phyloP scores from a whole-genome alignment of 2,797 vertebrate genomes.

The Phoeniculus purpureus region DNA sequence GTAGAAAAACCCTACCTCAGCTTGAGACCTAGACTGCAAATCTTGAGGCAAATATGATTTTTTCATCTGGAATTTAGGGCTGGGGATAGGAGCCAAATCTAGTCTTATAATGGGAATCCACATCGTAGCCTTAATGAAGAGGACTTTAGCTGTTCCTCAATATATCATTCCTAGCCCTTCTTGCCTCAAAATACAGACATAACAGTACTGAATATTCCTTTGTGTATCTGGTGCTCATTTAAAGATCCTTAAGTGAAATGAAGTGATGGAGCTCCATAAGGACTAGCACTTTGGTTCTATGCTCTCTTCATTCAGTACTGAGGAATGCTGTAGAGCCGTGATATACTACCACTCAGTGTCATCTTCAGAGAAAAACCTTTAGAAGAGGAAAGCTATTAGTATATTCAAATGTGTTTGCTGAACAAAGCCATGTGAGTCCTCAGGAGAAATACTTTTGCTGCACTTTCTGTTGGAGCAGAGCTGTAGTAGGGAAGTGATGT shows the following conservation, averaged over 20 bases:
- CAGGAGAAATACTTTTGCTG: neutral
- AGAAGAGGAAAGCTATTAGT: neutral
- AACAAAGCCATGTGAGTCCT: neutral
- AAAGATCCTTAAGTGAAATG: neutral
- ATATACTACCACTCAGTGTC: neutral
- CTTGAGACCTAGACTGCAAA: slow-evolving; percentile 23
- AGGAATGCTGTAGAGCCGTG: neutral
- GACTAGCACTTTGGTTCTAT: neutral
- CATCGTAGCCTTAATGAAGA: neutral
- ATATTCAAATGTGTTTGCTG: neutral
- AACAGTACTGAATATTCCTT: neutral
- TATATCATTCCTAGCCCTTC: neutral
- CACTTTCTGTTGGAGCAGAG: neutral
- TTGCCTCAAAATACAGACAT: neutral
- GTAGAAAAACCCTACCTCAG: slow-evolving; percentile 11
- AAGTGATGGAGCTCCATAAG: neutral
- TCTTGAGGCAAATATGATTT: slow-evolving; percentile 32
- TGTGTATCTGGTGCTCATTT: neutral
- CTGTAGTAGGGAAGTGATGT: neutral
- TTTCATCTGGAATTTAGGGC: slow-evolving; percentile 21
- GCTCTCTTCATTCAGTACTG: neutral
- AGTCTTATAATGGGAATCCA: neutral
- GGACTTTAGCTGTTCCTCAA: neutral
- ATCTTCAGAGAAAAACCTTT: neutral
- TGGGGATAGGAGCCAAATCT: neutral